Percentiles rank a stretch among this genome's conserved stretches.
These are phyloP conservation scores for Lagenorhynchus albirostris DNA, from an alignment of 2,113 vertebrate species.

Conservation along the genomic window DNA sequence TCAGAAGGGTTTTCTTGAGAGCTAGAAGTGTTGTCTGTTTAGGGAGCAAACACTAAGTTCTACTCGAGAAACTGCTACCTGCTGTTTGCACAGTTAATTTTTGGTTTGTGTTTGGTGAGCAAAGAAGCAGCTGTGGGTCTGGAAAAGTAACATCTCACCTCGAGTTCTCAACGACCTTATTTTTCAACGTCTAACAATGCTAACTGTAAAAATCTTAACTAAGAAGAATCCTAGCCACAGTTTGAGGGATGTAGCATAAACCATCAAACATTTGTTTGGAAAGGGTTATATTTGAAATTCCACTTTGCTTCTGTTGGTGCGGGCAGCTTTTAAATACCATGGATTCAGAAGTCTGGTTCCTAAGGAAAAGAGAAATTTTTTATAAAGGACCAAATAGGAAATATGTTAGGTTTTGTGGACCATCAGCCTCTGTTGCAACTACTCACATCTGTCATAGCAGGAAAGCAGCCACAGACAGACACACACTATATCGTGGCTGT, in stretches of 20 bases:
- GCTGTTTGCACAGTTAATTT: not conserved
- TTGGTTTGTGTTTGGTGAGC: not conserved
- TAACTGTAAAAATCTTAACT: not conserved
- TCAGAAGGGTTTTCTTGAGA: not conserved
- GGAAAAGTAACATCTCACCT: not conserved
- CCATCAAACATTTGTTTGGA: not conserved
- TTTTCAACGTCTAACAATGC: not conserved
- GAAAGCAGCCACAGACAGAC: no score
- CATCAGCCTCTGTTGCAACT: not conserved
- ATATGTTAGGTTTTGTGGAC: not conserved
- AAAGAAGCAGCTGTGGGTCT: not conserved
- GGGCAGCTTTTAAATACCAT: not conserved
- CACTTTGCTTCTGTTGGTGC: not conserved
- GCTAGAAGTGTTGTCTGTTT: not conserved
- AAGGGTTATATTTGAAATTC: not conserved
- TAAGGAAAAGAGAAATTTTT: not conserved
- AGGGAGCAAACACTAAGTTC: not conserved
- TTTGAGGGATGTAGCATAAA: not conserved
- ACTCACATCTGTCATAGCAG: not conserved
- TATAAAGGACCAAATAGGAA: not conserved
- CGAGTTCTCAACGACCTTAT: not conserved
- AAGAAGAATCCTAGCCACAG: not conserved
- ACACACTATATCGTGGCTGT: fast-evolving
- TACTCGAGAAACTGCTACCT: not conserved
- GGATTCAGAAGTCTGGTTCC: not conserved